phyloP scores from a whole-genome alignment of 2,113 vertebrate genomes.

The Ictalurus punctatus region DNA sequence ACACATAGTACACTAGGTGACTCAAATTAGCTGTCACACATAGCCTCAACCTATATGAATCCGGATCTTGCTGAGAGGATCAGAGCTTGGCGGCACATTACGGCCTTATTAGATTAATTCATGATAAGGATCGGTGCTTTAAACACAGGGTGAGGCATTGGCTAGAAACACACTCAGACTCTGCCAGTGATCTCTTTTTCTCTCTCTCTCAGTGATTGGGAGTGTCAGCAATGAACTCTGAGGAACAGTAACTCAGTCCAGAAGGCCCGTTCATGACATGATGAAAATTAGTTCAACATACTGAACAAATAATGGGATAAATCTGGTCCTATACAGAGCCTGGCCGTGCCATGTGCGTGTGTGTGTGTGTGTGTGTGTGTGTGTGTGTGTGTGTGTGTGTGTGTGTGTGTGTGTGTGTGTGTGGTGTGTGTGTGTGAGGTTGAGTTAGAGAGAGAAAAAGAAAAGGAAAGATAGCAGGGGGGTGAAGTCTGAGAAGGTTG shows the following conservation, averaged over 20 bases:
- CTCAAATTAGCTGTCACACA: neutral
- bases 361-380: conserved; percentile 49
- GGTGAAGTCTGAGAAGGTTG: conserved; percentile 46
- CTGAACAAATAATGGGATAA: conserved; percentile 89
- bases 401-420: conserved; percentile 51
- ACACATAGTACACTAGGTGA: conserved; percentile 19
- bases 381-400: conserved; percentile 48
- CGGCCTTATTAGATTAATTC: conserved; percentile 99
- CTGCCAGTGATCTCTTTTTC: conserved; percentile 16
- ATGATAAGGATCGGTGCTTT: conserved; percentile 99
- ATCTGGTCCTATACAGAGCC: conserved; percentile 6
- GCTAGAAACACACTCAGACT: conserved; percentile 59
- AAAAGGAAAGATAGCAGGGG: conserved; percentile 36
- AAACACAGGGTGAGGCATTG: conserved; percentile 95
- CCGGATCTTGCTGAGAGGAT: conserved; percentile 85
- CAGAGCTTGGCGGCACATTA: conserved; percentile 96
- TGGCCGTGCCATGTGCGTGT: conserved; percentile 48
- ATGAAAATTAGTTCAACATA: conserved; percentile 96
- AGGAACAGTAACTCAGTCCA: conserved; percentile 90
- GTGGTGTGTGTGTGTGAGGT: conserved; percentile 25
- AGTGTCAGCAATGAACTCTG: conserved; percentile 99
- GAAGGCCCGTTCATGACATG: conserved; percentile 84
- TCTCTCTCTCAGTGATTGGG: conserved; percentile 86
- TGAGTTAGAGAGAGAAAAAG: conserved; percentile 7
- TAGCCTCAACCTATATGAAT: conserved; percentile 74